Conservation (phyloP, 2,797 vertebrate genomes). For the Acanthis flammea region DNA sequence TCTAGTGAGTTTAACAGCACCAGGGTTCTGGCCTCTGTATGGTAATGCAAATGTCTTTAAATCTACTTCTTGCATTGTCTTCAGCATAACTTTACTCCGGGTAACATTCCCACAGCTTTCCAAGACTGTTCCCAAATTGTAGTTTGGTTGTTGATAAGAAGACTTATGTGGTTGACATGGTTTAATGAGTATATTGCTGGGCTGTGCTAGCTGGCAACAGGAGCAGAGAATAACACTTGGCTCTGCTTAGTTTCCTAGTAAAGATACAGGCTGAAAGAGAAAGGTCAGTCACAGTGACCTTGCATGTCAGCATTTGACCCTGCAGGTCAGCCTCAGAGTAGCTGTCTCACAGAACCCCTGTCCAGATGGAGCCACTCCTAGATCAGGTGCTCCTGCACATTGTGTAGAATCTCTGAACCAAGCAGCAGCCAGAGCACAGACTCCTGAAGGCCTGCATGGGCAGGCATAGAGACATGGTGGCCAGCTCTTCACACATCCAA, state of each 20-base stretch:
- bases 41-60: neutral
- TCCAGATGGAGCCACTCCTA: neutral
- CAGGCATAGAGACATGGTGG: neutral
- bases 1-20: neutral
- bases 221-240: neutral
- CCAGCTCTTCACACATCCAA: neutral
- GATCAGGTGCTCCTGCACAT: neutral
- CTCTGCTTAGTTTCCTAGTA: neutral
- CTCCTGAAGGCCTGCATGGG: neutral
- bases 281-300: neutral
- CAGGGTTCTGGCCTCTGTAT: neutral
- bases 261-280: neutral
- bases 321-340: neutral
- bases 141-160: neutral
- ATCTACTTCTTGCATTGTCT: neutral
- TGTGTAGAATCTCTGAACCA: neutral
- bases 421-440: neutral
- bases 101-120: neutral
- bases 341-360: neutral
- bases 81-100: neutral
- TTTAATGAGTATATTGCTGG: neutral
- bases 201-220: neutral
- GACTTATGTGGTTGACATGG: accelerated
- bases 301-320: neutral
- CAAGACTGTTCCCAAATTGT: neutral